These are phyloP conservation scores for Gallirallus australis DNA, from an alignment of 2,797 vertebrate species.

Conservation along the genomic window DNA sequence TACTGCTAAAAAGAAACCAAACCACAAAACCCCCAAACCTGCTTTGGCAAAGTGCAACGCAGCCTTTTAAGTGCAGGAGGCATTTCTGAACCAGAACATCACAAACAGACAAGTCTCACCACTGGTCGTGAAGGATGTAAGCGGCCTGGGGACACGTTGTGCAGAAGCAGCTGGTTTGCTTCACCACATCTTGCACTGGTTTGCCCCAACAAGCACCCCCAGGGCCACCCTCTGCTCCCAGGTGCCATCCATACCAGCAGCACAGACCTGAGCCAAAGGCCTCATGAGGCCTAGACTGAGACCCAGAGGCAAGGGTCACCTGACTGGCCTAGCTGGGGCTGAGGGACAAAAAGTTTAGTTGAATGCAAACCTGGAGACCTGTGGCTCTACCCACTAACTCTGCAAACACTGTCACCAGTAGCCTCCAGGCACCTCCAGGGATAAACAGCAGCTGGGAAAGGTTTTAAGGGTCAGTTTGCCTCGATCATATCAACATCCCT, in stretches of 20 bases:
- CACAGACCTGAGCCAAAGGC: neutral
- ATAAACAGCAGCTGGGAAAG: neutral
- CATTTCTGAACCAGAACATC: neutral
- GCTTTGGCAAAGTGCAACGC: neutral
- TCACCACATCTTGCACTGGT: neutral
- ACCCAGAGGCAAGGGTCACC: neutral
- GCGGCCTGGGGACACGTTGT: rapidly evolving
- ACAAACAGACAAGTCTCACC: neutral
- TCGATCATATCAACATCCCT: neutral
- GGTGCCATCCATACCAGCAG: neutral
- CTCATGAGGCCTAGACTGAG: neutral
- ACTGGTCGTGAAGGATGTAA: neutral
- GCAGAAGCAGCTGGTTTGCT: neutral
- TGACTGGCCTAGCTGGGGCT: neutral
- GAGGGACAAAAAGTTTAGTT: neutral
- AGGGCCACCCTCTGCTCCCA: neutral
- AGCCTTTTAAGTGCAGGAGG: neutral
- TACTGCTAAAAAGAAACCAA: neutral
- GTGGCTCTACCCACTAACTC: neutral
- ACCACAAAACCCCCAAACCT: too few relatives aligned
- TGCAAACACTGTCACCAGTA: neutral
- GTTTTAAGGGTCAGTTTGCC: neutral
- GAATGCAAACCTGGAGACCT: neutral
- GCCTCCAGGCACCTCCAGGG: neutral
- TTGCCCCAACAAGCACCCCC: too few relatives aligned